Evolutionary conservation across 2,888 invertebrate genomes (phyloP).

Genomic region (Bruchidius siliquastri): DNA sequence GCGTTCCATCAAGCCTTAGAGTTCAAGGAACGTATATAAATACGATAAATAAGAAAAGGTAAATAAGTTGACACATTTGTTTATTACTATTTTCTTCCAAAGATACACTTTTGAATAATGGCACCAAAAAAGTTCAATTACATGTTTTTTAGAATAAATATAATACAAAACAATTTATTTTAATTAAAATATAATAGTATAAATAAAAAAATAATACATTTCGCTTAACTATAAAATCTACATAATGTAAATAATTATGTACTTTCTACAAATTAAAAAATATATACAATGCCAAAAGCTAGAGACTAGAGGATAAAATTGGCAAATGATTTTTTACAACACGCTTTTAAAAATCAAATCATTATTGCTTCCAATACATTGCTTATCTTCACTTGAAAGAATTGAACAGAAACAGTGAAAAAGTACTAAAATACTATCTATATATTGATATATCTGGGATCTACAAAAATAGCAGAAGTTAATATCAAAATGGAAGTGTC

Average conservation of each 20-base stretch:
- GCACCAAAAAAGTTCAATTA: not conserved
- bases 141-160: not conserved
- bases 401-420: not conserved
- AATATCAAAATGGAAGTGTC: slow-evolving; percentile 19
- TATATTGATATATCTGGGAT: not conserved
- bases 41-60: too few relatives aligned
- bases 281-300: not conserved
- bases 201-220: not conserved
- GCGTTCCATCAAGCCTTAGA: too few relatives aligned
- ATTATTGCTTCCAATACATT: not conserved
- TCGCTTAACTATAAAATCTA: not conserved
- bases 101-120: slow-evolving; percentile 1
- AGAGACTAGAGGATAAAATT: not conserved
- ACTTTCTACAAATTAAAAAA: not conserved
- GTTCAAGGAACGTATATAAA: too few relatives aligned
- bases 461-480: slow-evolving; percentile 20
- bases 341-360: not conserved
- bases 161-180: not conserved
- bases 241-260: not conserved
- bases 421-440: not conserved
- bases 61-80: not conserved
- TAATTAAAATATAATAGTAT: not conserved
- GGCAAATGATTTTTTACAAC: not conserved
- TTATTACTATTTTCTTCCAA: not conserved
- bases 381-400: not conserved